Evolutionary conservation across 2,113 vertebrate species (phyloP), one percentile per base, ranked within the genome.

Genomic region (Aptenodytes forsteri): DNA sequence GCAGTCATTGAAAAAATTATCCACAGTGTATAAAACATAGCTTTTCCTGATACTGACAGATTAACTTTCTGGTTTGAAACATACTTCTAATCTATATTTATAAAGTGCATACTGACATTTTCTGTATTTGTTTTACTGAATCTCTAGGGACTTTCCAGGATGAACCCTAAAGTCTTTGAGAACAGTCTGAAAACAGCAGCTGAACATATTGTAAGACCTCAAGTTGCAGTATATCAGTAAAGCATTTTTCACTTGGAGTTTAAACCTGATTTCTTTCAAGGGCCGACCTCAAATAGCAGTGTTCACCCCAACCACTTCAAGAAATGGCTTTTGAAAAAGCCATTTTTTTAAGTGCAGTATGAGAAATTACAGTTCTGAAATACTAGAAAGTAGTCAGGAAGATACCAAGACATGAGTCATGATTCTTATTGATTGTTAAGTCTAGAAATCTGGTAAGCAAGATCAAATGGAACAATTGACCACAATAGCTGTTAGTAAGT

Each of bases 351-450:
- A 85, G 69, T 40, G 36, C 42, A 22, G 7, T 0, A 6, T 25
- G 71, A 96, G 65, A 46, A 87, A 89, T 87, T 29, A 18, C 65
- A 70, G 67, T 71, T 87, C 55, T 87, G 69, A 55, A 47, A 71
- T 5, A 67, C 72, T 22, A 87, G 77, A 59, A 90, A 59, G n/a
- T 5, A 42, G 44, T 44, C 38, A 80, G 66, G 38, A 79, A 87
- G 87, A 93, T 4, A 46, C 42, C 32, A 61, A 70, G 61, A 23
- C 56, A 6, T 0, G 3, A 89, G 50, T 52, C 65, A 55, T 72
- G 50, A 50, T 4, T 83, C 54, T n/a, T 49, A 69, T 1, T 61
- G 88, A 88, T 70, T 42, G 32, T 10, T 30, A 34, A 11, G 13
- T 29, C 64, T 73, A 75, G 67, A 30, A 40, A 44, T 15, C 46